These are phyloP conservation scores for Cantharis flavilabris DNA, from an alignment of 2,888 invertebrate species.

Conservation along the genomic window DNA sequence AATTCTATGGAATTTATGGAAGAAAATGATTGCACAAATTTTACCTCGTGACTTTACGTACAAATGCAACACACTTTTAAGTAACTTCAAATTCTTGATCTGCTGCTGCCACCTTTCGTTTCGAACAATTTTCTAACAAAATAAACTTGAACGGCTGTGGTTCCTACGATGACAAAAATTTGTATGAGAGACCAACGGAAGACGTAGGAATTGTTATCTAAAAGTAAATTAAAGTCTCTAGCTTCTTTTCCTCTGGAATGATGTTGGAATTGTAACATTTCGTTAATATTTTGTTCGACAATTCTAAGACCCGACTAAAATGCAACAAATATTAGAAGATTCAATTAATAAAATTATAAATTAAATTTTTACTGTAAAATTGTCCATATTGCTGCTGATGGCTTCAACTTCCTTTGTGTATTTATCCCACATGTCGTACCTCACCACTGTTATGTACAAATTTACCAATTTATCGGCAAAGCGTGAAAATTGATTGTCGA, in stretches of 20 bases:
- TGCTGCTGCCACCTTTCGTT: constrained; percentile 68
- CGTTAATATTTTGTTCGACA: constrained; percentile 84
- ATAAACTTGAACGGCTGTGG: constrained; percentile 81
- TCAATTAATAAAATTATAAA: neutral
- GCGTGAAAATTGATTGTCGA: constrained; percentile 91
- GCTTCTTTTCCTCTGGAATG: constrained; percentile 79
- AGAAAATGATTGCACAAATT: neutral
- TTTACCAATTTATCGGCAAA: constrained; percentile 90
- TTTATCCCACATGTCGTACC: constrained; percentile 92
- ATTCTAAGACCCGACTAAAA: constrained; percentile 71
- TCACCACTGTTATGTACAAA: constrained; percentile 87
- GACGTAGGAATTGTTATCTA: constrained; percentile 86
- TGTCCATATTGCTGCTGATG: constrained; percentile 83
- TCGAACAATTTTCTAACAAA: constrained; percentile 90
- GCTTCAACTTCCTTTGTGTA: constrained; percentile 89
- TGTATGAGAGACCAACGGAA: constrained; percentile 87
- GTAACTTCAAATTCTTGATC: constrained; percentile 59
- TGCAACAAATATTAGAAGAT: constrained; percentile 19
- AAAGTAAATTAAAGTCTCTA: constrained; percentile 78
- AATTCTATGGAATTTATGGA: neutral
- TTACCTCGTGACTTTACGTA: neutral
- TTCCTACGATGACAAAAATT: constrained; percentile 78
- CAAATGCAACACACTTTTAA: neutral
- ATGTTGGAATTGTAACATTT: constrained; percentile 83
- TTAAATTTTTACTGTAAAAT: constrained; percentile 77